Conservation (phyloP, 1,140 invertebrate species). For the Ctenoplectra terminalis region DNA sequence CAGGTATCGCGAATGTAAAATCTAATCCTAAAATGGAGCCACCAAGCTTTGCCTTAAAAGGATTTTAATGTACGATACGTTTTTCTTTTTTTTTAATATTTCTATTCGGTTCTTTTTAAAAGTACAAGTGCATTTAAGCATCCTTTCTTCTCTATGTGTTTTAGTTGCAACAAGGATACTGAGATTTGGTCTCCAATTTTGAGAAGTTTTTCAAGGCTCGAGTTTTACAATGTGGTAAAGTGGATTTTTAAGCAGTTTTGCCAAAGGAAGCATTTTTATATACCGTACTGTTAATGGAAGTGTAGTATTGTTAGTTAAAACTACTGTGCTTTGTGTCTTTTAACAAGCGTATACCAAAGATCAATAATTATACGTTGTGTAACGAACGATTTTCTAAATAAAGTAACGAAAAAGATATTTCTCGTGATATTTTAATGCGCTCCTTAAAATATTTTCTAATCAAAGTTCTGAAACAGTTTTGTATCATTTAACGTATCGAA, state of each 20-base stretch:
- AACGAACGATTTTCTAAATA: no score
- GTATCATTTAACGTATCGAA: no score
- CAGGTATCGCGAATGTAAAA: conserved; percentile 81
- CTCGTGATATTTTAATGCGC: no score
- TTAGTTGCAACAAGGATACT: conserved; percentile 4
- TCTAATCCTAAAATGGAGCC: conserved; percentile 77
- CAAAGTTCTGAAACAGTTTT: no score
- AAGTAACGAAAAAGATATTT: no score
- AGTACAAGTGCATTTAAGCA: conserved; percentile 79
- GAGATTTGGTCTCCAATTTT: neutral
- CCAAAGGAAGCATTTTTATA: neutral
- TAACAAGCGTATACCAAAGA: neutral
- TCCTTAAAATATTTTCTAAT: no score
- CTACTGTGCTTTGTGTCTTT: neutral
- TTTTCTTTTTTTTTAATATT: neutral
- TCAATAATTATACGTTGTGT: no score
- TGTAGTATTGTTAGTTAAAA: neutral
- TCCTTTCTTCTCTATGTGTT: conserved; percentile 9
- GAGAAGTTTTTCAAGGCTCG: neutral
- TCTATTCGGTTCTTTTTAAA: neutral
- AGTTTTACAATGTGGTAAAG: neutral
- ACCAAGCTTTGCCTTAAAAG: conserved; percentile 80
- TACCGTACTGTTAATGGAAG: neutral
- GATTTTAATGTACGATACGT: conserved; percentile 76
- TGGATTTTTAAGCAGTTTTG: neutral